Evolutionary conservation across 2,888 invertebrate species (phyloP).

Genomic region (Diaphora mendica): DNA sequence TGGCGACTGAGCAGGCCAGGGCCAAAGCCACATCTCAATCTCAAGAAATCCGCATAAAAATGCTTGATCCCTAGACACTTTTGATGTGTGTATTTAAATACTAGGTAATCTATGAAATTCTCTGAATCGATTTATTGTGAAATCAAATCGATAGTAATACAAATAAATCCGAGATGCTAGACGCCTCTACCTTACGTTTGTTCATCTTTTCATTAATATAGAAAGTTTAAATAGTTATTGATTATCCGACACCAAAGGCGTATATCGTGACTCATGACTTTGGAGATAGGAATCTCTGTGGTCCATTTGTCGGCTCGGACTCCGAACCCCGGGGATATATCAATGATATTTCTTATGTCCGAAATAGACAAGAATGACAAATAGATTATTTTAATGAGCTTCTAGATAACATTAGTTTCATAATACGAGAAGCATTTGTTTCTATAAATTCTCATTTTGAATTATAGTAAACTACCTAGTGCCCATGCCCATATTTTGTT

Average conservation of each 20-base stretch:
- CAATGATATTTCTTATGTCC: constrained; percentile 35
- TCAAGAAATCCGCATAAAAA: no score
- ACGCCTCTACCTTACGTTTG: not conserved
- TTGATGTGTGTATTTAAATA: not conserved
- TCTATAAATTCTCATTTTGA: not conserved
- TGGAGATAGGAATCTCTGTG: constrained; percentile 48
- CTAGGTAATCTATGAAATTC: not conserved
- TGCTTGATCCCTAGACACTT: no score
- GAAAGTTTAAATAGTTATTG: constrained; percentile 21
- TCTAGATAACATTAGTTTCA: not conserved
- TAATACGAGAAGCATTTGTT: not conserved
- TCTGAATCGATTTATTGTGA: not conserved
- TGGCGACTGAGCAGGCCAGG: no score
- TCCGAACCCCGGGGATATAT: constrained; percentile 30
- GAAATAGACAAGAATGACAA: constrained; percentile 42
- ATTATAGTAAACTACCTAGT: not conserved
- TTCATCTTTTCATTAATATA: not conserved
- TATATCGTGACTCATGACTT: constrained; percentile 40
- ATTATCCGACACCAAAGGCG: constrained; percentile 32
- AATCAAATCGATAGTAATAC: not conserved
- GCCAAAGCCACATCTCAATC: no score
- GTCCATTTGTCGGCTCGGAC: constrained; percentile 41
- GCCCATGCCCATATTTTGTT: no score
- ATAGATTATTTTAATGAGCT: constrained; percentile 38
- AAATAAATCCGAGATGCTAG: not conserved